Base-by-base conservation (phyloP, 2,113 vertebrate genomes). In the Nycticebus coucang region DNA sequence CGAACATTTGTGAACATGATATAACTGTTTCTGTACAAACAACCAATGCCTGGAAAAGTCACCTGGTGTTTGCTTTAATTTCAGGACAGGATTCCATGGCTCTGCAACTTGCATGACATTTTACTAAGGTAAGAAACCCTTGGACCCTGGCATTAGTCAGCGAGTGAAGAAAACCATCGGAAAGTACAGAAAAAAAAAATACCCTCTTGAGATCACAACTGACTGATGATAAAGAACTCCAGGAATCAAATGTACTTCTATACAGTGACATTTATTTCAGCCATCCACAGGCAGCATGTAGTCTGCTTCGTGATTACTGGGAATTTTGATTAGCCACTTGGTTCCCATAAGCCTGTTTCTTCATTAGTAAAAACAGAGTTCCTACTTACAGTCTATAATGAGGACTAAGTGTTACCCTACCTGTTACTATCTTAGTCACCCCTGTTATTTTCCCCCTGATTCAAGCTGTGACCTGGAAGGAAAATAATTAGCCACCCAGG, bases 81-180 rank as follows among this genome's bases (percentile, higher is more conserved):
- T 92, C 97, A 99, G 99, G 99, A 99, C 97, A 99, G 99, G 96
- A 98, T 99, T 21, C 99, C 99, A 17, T 99, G 99, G 99, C 99
- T 99, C 91, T 99, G 98, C 87, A 97, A 91, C 60, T 97, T 99
- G 84, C 99, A 99, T 94, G 98, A 99, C 84, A 97, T 99, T 91
- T 98, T 99, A 95, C 93, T 98, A 92, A 99, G 99, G 99, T 99
- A 98, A 98, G 97, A 97, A 26, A 86, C 53, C 19, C 1, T 17
- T n/a, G 21, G 57, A 41, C 35, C 26, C 68, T 85, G 50, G 33
- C 50, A 21, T 45, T 69, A 89, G 26, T 41, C 66, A 83, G 18
- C 10, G 22, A 85, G 30, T 96, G 24, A 59, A 57, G 72, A 79
- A 87, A 78, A 86, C 10, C 26, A 57, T 55, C 33, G 82, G 53